Evolutionary conservation across 2,888 invertebrate species (phyloP), one percentile per base, ranked within the genome.

Genomic region (Alloplasta piceator): DNA sequence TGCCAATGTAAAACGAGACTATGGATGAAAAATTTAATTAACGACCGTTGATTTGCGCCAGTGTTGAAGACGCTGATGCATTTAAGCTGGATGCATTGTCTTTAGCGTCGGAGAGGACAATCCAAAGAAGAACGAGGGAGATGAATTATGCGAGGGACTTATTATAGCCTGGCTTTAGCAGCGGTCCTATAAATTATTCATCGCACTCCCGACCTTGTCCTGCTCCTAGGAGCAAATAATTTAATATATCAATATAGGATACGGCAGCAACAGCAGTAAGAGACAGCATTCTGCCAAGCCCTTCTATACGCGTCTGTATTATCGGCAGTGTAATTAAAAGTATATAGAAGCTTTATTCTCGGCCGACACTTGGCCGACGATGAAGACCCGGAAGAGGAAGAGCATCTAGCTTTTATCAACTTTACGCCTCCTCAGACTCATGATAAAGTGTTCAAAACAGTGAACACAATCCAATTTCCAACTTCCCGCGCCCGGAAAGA

Each of bases 81-180:
- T 52, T 14, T n/a, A 52, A 12, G 26, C 26, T 52, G 61, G 52
- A 39, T 43, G 12, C 10, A 16, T n/a, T 64, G 14, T 38, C 64
- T 26, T 36, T 36, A 7, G 43, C 10, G 58, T 60, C 14, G 56
- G 12, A 68, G 3, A 68, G 3, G 58, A 63, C 43, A 38, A 60
- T 43, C 14, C 10, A 26, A 16, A 3, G 61, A 75, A 61, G 43
- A 48, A 7, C 41, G 46, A 67, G 66, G 26, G 26, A 63, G 80
- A 76, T 77, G 66, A 75, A 83, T 76, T 56, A 81, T 68, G 68
- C 63, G 58, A 56, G 72, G 67, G 78, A 75, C 81, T 78, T 74
- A 78, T 80, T 73, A 73, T 48, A 41, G 12, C 63, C 14, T 14
- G 52, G 48, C 56, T 41, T 64, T 38, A 68, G 72, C 38, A 36